Base-by-base conservation (phyloP, 2,113 vertebrate species). In the Sylvilagus bachmani region DNA sequence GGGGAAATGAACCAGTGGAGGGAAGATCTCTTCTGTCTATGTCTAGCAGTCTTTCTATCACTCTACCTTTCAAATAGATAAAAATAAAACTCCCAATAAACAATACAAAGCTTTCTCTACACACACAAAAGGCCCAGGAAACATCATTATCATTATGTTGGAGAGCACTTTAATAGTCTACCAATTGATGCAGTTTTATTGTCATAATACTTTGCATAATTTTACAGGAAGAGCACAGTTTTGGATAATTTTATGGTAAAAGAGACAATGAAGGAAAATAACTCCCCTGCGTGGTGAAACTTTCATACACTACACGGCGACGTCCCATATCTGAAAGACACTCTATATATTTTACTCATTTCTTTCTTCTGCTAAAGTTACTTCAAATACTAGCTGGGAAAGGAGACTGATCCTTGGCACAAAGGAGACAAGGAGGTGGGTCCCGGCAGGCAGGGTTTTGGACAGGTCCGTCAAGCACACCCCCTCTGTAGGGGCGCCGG, bases 81-180 rank as follows among this genome's bases (percentile, higher is more conserved):
- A 58, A 58, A 58, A 58, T 3, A 58, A 16, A 58, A 14, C 55
- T 58, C 11, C 55, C 55, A 58, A 58, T 14, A 58, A 19, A 58
- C 44, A 44, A 44, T 44, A 44, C 44, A 16, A 19, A 58, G 44
- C 70, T 55, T 55, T 70, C 64, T 33, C 82, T 17, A 69, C 87
- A 67, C 1, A 93, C 74, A 96, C 62, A 89, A 77, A 95, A 62
- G 84, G 71, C 90, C 16, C 53, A 0, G 5, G 3, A 55, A 95
- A 78, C 7, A 90, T 75, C 10, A 29, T 38, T 38, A 58, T 58
- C 55, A 58, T 9, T 61, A 69, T 69, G 69, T 71, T 27, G 58
- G 78, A 86, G 49, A 90, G 21, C 67, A 80, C 74, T 88, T 95
- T 81, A 96, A 92, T 90, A 53, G 44, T 75, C 94, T 95, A 93